Percentiles rank a stretch among this genome's conserved stretches.
These are phyloP conservation scores for Callospermophilus lateralis DNA, from an alignment of 2,113 vertebrate species.

Conservation along the genomic window DNA sequence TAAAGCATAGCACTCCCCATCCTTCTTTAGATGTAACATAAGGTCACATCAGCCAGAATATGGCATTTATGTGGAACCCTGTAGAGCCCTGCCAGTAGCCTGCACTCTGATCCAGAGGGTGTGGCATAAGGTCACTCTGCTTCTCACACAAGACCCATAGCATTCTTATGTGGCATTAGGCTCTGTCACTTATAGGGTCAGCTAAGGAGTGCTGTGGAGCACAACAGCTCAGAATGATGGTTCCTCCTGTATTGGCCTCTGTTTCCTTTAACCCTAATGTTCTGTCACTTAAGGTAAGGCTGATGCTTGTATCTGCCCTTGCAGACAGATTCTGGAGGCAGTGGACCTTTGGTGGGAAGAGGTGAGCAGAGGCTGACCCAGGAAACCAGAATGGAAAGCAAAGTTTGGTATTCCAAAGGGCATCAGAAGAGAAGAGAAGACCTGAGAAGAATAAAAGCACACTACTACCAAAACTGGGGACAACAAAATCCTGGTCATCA, in stretches of 20 bases:
- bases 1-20: not conserved
- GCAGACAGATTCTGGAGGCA: not conserved
- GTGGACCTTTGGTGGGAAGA: not conserved
- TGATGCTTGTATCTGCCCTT: too few species aligned
- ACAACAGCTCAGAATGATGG: not conserved
- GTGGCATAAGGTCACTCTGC: not conserved
- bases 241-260: not conserved
- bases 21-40: not conserved
- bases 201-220: not conserved
- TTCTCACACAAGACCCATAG: not conserved
- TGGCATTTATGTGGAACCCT: not conserved
- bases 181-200: not conserved
- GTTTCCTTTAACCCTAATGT: accelerated
- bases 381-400: not conserved
- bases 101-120: not conserved
- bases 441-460: not conserved
- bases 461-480: not conserved
- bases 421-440: not conserved
- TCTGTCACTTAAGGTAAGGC: not conserved
- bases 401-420: not conserved
- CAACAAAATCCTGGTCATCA: not conserved
- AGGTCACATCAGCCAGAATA: not conserved
- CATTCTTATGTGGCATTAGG: not conserved
- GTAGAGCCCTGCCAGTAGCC: not conserved
- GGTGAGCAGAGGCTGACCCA: accelerated